Evolutionary conservation across 2,888 invertebrate species (phyloP).

Genomic region (Matsumyia berberina): DNA sequence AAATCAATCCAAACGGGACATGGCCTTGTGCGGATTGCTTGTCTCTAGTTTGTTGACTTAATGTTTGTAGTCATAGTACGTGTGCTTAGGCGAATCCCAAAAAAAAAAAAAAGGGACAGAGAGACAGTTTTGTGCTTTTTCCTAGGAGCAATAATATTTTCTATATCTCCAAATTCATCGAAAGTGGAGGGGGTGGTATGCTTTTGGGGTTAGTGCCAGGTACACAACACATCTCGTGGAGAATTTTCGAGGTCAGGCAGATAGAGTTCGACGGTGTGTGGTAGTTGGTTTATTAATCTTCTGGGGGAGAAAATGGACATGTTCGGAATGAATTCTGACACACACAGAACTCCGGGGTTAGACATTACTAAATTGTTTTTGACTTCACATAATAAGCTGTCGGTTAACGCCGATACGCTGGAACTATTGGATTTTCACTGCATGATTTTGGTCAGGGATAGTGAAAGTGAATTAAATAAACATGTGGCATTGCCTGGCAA

Average conservation of each 20-base stretch:
- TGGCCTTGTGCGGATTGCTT: slow-evolving; percentile 60
- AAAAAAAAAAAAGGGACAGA: slow-evolving; percentile 31
- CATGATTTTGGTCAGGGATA: neutral
- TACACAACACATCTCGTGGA: neutral
- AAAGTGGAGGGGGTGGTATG: slow-evolving; percentile 20
- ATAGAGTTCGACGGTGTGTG: slow-evolving; percentile 37
- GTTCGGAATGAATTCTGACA: slow-evolving; percentile 69
- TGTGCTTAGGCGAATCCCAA: slow-evolving; percentile 34
- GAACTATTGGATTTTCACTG: neutral
- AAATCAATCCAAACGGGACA: slow-evolving; percentile 65
- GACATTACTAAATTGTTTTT: slow-evolving; percentile 66
- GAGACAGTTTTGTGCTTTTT: slow-evolving; percentile 59
- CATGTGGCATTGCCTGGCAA: slow-evolving; percentile 14
- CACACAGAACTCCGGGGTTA: slow-evolving; percentile 19
- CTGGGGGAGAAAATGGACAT: slow-evolving; percentile 45
- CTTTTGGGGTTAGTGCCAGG: neutral
- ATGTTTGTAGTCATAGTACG: slow-evolving; percentile 61
- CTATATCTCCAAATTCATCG: slow-evolving; percentile 27
- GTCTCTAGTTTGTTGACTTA: slow-evolving; percentile 66
- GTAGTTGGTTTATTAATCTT: slow-evolving; percentile 69
- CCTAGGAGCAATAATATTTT: slow-evolving; percentile 67
- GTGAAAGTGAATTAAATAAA: slow-evolving; percentile 13
- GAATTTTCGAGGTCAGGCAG: slow-evolving; percentile 43
- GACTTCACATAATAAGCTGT: slow-evolving; percentile 61
- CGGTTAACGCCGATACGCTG: slow-evolving; percentile 19